These are phyloP conservation scores for Euzophera pinguis DNA, from an alignment of 2,888 invertebrate genomes.

Conservation along the genomic window DNA sequence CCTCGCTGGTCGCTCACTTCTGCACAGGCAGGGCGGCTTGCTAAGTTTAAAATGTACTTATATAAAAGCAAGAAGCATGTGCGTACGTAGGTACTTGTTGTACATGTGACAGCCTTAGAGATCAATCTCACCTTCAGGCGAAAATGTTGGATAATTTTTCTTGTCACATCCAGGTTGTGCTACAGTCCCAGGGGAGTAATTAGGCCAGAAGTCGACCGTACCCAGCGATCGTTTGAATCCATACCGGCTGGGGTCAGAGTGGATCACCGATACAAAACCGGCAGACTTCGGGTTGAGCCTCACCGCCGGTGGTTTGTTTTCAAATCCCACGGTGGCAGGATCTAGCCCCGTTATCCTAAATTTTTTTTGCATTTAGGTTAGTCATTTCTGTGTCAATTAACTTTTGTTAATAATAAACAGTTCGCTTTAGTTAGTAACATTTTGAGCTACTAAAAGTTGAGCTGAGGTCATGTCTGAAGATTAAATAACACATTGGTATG, in stretches of 20 bases:
- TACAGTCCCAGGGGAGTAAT: slow-evolving; percentile 46
- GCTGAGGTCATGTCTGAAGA: too few relatives aligned
- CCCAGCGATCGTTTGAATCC: slow-evolving; percentile 47
- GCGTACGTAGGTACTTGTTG: too few relatives aligned
- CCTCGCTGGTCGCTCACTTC: too few relatives aligned
- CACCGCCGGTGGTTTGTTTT: slow-evolving; percentile 34
- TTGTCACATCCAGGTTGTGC: slow-evolving; percentile 56
- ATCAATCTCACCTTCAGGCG: slow-evolving; percentile 43
- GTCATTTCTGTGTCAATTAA: too few relatives aligned
- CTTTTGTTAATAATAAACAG: background rate
- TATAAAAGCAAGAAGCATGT: too few relatives aligned
- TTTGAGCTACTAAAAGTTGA: too few relatives aligned
- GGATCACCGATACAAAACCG: slow-evolving; percentile 47
- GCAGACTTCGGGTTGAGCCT: slow-evolving; percentile 52
- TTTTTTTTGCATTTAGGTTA: too few relatives aligned
- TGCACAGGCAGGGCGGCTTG: too few relatives aligned
- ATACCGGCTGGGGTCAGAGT: slow-evolving; percentile 61
- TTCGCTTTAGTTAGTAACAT: too few relatives aligned
- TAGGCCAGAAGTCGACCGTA: slow-evolving; percentile 68
- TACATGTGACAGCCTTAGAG: too few relatives aligned
- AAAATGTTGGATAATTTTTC: slow-evolving; percentile 36
- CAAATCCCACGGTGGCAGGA: slow-evolving; percentile 54
- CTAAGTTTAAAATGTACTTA: too few relatives aligned
- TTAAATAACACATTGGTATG: too few relatives aligned
- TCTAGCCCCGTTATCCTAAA: slow-evolving; percentile 67